Evolutionary conservation across 2,888 invertebrate species (phyloP).

Genomic region (Luperina nickerlii): DNA sequence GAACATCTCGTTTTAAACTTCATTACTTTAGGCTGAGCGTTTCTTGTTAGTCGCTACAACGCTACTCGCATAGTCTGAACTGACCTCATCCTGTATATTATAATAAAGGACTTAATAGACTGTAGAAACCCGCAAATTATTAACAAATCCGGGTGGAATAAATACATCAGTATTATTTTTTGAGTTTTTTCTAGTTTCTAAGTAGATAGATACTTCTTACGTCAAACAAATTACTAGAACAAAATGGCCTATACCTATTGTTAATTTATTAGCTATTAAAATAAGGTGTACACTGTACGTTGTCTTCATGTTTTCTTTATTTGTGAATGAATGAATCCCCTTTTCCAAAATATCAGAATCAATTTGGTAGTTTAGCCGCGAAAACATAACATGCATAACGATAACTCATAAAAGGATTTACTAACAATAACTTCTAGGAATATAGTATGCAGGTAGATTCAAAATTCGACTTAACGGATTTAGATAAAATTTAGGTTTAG

Average conservation of each 20-base stretch:
- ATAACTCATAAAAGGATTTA: neutral
- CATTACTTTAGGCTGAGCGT: neutral
- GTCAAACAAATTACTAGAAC: conserved; percentile 7
- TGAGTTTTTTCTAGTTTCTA: neutral
- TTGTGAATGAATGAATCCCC: neutral
- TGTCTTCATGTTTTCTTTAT: neutral
- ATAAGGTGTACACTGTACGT: neutral
- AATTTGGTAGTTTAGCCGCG: neutral
- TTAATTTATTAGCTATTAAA: neutral
- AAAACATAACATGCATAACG: neutral
- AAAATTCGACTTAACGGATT: neutral
- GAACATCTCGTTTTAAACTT: neutral
- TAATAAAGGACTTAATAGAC: neutral
- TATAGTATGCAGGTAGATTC: neutral
- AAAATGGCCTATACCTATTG: neutral
- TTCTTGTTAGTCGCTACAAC: neutral
- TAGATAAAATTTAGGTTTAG: too few relatives aligned
- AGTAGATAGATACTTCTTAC: neutral
- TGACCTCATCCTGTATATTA: neutral
- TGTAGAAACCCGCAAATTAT: neutral
- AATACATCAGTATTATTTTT: neutral
- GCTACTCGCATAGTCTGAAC: neutral
- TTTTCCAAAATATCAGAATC: neutral
- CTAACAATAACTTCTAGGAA: neutral
- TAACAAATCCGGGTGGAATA: neutral